phyloP scores from a whole-genome alignment of 2,888 invertebrate species.

The Ariolimax columbianus region DNA sequence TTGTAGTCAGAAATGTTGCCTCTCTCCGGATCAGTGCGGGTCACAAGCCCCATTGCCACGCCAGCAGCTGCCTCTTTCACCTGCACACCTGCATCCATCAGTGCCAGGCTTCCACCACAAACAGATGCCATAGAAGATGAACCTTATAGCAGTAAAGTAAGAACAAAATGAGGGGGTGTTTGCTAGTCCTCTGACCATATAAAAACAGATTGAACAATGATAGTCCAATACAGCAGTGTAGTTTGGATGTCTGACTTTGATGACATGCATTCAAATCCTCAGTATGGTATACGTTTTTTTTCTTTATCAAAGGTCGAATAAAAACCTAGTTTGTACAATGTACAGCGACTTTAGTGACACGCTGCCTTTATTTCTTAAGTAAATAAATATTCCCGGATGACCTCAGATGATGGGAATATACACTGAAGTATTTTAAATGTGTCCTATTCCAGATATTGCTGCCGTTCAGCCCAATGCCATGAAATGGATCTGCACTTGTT shows the following conservation, averaged over 20 bases:
- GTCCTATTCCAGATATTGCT: no score
- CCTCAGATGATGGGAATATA: no score
- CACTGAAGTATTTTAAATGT: no score
- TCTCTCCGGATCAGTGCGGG: conserved; percentile 79
- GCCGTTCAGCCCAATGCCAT: no score
- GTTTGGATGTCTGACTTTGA: background rate
- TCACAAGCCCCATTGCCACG: conserved; percentile 94
- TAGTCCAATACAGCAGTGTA: no score
- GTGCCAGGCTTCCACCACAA: conserved; percentile 95
- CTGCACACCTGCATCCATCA: conserved; percentile 97
- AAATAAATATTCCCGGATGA: no score
- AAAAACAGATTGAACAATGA: background rate
- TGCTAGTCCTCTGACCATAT: background rate
- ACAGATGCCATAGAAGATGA: conserved; percentile 99
- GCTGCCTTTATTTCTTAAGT: no score
- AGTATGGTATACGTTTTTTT: no score
- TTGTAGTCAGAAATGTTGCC: conserved; percentile 85
- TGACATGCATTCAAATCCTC: background rate
- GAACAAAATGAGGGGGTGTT: background rate
- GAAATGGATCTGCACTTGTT: no score
- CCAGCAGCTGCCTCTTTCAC: conserved; percentile 90
- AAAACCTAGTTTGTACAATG: no score
- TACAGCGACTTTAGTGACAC: no score
- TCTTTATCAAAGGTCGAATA: no score
- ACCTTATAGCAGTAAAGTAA: conserved; percentile 81